A percentile compares a stretch with the other conserved stretches of the same genome.
These are phyloP conservation scores for Drosophila nasuta DNA, from an alignment of 1,140 invertebrate species.

Conservation along the genomic window DNA sequence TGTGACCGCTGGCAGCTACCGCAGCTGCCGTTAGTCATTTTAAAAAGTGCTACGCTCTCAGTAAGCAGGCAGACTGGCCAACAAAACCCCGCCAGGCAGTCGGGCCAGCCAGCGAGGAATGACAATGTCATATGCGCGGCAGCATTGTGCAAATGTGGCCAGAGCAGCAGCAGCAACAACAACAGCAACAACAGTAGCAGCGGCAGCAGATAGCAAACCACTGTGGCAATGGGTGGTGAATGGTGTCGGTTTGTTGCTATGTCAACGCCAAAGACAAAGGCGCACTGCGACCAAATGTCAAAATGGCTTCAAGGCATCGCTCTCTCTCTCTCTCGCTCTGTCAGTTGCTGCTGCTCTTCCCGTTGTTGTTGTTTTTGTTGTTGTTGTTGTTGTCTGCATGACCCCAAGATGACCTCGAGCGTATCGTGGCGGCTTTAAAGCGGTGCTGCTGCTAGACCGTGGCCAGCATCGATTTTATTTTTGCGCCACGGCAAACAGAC, in stretches of 20 bases:
- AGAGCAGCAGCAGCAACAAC: conserved; percentile 33
- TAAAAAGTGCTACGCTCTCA: conserved; percentile 58
- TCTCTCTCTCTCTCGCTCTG: not conserved
- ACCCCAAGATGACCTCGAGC: conserved; percentile 63
- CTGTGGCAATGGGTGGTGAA: not conserved
- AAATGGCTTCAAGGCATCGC: conserved; percentile 61
- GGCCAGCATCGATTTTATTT: conserved; percentile 63
- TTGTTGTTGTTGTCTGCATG: conserved; percentile 30
- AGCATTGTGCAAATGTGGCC: conserved; percentile 65
- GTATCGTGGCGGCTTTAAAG: conserved; percentile 47
- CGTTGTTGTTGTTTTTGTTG: not conserved
- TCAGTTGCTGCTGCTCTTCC: not conserved
- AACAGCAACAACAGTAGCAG: conserved; percentile 33
- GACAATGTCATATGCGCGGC: conserved; percentile 72
- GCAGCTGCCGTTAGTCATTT: conserved; percentile 75
- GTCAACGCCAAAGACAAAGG: conserved; percentile 75
- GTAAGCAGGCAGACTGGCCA: not conserved
- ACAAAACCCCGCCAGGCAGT: conserved; percentile 1
- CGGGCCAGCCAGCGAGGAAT: conserved; percentile 38
- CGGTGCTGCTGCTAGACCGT: conserved; percentile 32
- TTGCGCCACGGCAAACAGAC: conserved; percentile 17
- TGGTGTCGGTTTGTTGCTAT: conserved; percentile 34
- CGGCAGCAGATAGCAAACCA: conserved; percentile 28
- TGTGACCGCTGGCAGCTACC: conserved; percentile 32
- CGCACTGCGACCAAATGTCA: conserved; percentile 68